Percentiles rank a stretch among this genome's conserved stretches.
Conservation (phyloP, 2,113 vertebrate genomes). For the Planiliza haematocheilus region DNA sequence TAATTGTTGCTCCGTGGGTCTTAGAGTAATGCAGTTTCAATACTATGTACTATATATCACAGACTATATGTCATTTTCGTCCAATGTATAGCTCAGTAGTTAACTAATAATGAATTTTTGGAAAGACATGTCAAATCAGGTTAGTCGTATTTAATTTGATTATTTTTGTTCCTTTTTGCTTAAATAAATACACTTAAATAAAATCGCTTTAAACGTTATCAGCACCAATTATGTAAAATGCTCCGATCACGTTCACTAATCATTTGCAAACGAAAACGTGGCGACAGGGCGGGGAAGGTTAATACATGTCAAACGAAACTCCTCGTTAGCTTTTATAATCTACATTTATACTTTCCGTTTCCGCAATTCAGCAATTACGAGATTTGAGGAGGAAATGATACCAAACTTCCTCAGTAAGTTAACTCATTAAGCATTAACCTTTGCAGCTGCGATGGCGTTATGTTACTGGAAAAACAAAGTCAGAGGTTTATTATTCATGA, state of each 20-base stretch:
- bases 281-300: background rate
- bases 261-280: background rate
- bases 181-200: no score
- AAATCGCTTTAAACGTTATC: no score
- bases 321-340: background rate
- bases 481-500: slow-evolving; percentile 14
- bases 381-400: slow-evolving; percentile 15
- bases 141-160: no score
- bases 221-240: no score
- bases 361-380: background rate
- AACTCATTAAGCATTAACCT: slow-evolving; percentile 9
- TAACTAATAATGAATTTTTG: no score
- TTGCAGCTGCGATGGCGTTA: slow-evolving; percentile 11
- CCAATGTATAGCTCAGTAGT: no score
- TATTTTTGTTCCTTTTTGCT: no score
- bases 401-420: slow-evolving; percentile 8
- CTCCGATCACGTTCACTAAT: background rate
- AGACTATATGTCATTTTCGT: no score
- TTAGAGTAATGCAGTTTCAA: no score
- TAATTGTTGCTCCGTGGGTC: no score
- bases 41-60: no score
- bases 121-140: no score
- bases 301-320: slow-evolving; percentile 1
- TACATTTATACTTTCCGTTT: slow-evolving; percentile 18
- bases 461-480: slow-evolving; percentile 1